Evolutionary conservation across 2,888 invertebrate species (phyloP), one percentile per base, ranked within the genome.

Genomic region (Euphydryas editha): DNA sequence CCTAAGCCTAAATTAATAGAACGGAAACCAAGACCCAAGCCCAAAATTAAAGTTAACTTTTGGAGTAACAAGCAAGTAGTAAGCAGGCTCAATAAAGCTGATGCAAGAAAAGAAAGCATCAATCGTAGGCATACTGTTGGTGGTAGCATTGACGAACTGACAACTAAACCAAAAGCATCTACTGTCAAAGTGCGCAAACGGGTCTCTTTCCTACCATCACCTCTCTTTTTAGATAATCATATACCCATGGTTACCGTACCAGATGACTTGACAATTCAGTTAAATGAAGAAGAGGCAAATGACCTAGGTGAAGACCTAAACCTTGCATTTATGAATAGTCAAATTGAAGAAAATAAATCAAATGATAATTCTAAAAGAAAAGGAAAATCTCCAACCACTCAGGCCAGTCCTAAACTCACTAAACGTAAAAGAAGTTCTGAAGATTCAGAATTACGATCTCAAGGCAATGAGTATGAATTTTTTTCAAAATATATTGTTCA

Each of bases 401-500:
- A 82, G 58, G 77, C 77, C 55, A 86, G 81, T 72, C 77, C 82
- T 6, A 82, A 74, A 72, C 76, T 78, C 36, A 65, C 72, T 24
- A 90, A 86, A 73, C 83, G 84, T 63, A 89, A 86, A 71, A 75
- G 80, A 1, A 86, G 78, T 66, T 73, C 73, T 15, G 83, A 87
- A 46, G 79, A 81, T 20, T 64, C 69, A 1, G 80, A 82, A 37
- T 57, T 72, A n/a, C 78, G 78, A 75, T 68, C 46, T 59, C 82
- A 81, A 46, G 83, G 82, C 0, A 86, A 81, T 81, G 90, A 90
- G 59, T 85, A 86, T 81, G 92, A 92, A 73, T 92, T 88, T 74
- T 92, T 92, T 73, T 87, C 92, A 0, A 92, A 92, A 72, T 92
- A 92, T 85, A 84, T 92, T 62, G 92, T 91, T 0, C 92, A 92